Base-by-base conservation (phyloP, 2,888 invertebrate species). In the Cylloceria caligata region DNA sequence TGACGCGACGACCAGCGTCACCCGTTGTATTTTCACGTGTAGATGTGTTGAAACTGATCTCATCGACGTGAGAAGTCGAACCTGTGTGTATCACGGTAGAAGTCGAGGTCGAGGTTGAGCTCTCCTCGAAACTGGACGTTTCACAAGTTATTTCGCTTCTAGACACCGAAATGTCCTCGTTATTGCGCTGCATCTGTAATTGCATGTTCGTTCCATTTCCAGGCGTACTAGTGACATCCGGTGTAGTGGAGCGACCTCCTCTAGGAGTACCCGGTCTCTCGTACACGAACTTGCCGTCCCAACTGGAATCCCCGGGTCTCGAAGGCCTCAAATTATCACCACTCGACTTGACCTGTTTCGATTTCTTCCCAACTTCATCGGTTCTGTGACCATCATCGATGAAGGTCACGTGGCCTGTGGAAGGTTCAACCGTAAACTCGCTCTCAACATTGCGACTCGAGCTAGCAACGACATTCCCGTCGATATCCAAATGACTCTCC, bases 201-300 rank as follows among this genome's bases (percentile, higher is more conserved):
- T 24, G 19, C 6, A 4, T 47, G 6, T 42, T 47, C 30, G 34
- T 7, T 9, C 57, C 45, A 24, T 57, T 52, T 0, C 16, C 57
- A 21, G 71, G 7, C 0, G 84, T 85, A 19, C 83, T 81, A 3
- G 84, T 60, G 13, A 21, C 5, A 7, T 85, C 82, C 5, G 65
- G n/a, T 7, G 39, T 77, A 16, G 65, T 72, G 19, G 47, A 73
- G 34, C 72, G 60, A 65, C 71, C 71, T 19, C 49, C 62, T 55
- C 68, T 55, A 6, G 75, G 65, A 13, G 69, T 72, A 13, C 4
- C 27, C 21, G 65, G 71, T 71, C 49, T 60, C 42, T 68, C 94
- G 55, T 89, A 83, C 0, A 93, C 87, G 83, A 94, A 94, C 82
- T 93, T 93, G n/a, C 94, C 94, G 80, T 94, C 93, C 94, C 94